Conservation (phyloP, 1,140 invertebrate species). For the Calephelis nemesis region DNA sequence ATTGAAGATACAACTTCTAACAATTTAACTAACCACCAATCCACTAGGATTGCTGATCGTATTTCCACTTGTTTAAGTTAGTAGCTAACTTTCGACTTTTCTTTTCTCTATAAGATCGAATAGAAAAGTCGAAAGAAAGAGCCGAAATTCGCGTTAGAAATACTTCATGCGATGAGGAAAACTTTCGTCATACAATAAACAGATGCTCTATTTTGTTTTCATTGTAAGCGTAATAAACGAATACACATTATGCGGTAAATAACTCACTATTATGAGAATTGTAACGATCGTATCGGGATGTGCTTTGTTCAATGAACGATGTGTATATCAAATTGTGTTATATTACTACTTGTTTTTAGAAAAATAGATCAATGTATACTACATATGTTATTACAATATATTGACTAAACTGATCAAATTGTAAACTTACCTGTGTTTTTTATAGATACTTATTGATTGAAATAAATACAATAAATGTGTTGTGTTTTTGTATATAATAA, state of each 20-base stretch:
- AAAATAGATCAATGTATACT: background rate
- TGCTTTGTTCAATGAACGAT: background rate
- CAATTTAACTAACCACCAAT: no score
- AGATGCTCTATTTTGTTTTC: conserved; percentile 13
- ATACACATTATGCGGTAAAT: conserved; percentile 8
- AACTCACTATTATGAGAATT: conserved; percentile 10
- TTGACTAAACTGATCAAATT: background rate
- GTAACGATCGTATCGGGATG: conserved; percentile 7
- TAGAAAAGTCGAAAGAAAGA: no score
- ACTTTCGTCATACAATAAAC: conserved; percentile 1
- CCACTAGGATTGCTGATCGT: no score
- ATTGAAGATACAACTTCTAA: no score
- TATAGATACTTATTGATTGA: no score
- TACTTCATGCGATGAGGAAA: background rate
- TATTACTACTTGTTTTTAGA: background rate
- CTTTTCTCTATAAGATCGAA: no score
- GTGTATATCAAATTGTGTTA: background rate
- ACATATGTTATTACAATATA: background rate
- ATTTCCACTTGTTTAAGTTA: no score
- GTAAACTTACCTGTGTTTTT: no score
- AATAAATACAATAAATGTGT: no score
- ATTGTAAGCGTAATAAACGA: conserved; percentile 4
- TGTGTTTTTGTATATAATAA: no score
- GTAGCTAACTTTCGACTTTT: no score
- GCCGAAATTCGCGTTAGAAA: no score